Base-by-base conservation (phyloP, 1,140 invertebrate species). In the Bombus confusus region DNA sequence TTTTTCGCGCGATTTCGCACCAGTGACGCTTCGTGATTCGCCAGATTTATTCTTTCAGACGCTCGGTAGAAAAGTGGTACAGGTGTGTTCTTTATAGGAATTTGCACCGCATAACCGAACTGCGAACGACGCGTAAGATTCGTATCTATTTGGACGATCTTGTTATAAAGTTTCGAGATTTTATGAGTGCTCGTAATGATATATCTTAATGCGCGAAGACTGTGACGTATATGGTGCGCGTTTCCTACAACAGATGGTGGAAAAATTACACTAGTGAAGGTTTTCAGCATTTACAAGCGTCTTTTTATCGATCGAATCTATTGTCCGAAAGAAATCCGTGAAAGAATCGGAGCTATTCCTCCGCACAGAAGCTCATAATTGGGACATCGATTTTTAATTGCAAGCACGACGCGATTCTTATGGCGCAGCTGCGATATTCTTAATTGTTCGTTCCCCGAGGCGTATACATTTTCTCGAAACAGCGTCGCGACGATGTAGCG, bases 351-450 rank as follows among this genome's bases (percentile, higher is more conserved):
- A 43, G 13, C 31, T n/a, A 13, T 31, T 47, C 2, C 18, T 37
- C 47, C 9, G 8, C 41, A 2, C 18, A 25, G 25, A 37, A 13
- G 3, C 73, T 28, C 37, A 12, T 78, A 59, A 78, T 83, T 83
- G 74, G 34, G 28, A 37, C 57, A 69, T 83, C 64, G 81, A 77
- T 78, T 78, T 83, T 64, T 69, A 78, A 57, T 83, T 22, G 52
- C 12, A 22, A 41, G 3, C 12, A 43, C 69, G 39, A 43, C 22
- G 37, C 68, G 25, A 43, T 62, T 43, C 41, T 18, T 18, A 28
- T n/a, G 25, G 15, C 4, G 34, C 9, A n/a, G 15, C 8, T 9
- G 57, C 31, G n/a, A 28, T 34, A 34, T n/a, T 34, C 34, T 34
- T 15, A 52, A 68, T 4, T 31, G 41, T 8, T 80, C 31, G 37